Evolutionary conservation across 2,113 vertebrate species (phyloP), one percentile per base, ranked within the genome.

Genomic region (Muntiacus reevesi): DNA sequence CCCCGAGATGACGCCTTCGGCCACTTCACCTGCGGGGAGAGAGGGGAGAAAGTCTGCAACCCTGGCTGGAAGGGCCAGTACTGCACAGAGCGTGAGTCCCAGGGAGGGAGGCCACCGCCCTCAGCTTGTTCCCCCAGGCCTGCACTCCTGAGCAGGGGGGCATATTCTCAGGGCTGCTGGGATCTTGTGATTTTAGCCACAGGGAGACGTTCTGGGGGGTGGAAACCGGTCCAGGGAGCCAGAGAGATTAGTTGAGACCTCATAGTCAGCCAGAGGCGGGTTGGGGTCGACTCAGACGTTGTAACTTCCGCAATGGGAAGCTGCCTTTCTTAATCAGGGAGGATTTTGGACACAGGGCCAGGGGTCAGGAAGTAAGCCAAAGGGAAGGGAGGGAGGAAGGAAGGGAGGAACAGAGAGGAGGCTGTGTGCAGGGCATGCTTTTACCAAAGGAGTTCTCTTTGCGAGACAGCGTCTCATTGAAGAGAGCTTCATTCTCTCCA

Each of bases 1-100:
- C 99, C 99, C 27, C 97, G 99, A 28, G 99, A 99, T 0, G 99
- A 99, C 16, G 99, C 99, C 54, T 99, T 99, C 3, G 99, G 99
- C 47, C 99, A 99, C 98, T 99, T 99, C 98, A 99, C 99, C 92
- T 99, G 99, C 0, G 99, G 99, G 91, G 99, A 99, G 94, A 99
- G 99, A 11, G 99, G 99, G 1, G 99, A 99, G 97, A 99, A 99
- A 94, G 99, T 99, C 97, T 99, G 99, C 98, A 99, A 99, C 97
- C 99, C 99, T 0, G 99, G 99, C 98, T 99, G 99, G 99, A 99
- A 99, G 96, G 99, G 99, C 91, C 99, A 99, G 81, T 99, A 99
- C 99, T 99, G 99, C 99, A 99, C 99, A 59, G 99, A 99, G 96
- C 98, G 99, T 99, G 98, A 99, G 99, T 99, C 64, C 96, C 52